These are phyloP conservation scores for Choristoneura rosaceana DNA, from an alignment of 2,888 invertebrate species.

Conservation along the genomic window DNA sequence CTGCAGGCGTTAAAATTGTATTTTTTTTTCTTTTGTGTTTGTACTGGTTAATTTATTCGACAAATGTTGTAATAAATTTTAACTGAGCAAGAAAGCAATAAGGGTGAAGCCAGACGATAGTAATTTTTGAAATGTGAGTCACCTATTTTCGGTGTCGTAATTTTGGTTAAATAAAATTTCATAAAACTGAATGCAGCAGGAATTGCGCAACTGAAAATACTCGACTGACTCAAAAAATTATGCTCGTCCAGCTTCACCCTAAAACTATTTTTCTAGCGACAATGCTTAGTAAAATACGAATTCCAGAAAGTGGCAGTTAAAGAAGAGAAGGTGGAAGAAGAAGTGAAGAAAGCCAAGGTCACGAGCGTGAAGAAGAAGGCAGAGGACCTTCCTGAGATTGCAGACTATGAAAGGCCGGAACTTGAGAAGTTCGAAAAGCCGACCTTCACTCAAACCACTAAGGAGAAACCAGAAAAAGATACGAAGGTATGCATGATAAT, in stretches of 20 bases:
- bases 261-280: background rate
- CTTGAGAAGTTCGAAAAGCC: conserved; percentile 89
- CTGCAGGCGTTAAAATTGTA: background rate
- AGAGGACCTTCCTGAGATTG: conserved; percentile 86
- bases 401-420: conserved; percentile 91
- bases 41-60: background rate
- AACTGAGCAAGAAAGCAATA: too few species aligned
- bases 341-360: conserved; percentile 79
- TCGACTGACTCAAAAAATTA: too few species aligned
- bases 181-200: too few species aligned
- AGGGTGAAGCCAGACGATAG: too few species aligned
- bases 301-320: conserved; percentile 81
- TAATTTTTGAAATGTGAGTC: too few species aligned
- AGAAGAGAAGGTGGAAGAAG: conserved; percentile 78
- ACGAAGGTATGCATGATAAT: conserved; percentile 48
- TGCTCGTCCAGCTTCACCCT: too few species aligned
- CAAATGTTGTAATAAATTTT: background rate
- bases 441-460: conserved; percentile 80
- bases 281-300: conserved; percentile 13
- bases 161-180: too few species aligned
- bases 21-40: background rate
- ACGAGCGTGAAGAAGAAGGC: conserved; percentile 82
- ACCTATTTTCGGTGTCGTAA: too few species aligned
- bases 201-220: too few species aligned
- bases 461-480: conserved; percentile 79